Evolutionary conservation across 2,888 invertebrate species (phyloP), one percentile per base, ranked within the genome.

Genomic region (Odontothrips loti): DNA sequence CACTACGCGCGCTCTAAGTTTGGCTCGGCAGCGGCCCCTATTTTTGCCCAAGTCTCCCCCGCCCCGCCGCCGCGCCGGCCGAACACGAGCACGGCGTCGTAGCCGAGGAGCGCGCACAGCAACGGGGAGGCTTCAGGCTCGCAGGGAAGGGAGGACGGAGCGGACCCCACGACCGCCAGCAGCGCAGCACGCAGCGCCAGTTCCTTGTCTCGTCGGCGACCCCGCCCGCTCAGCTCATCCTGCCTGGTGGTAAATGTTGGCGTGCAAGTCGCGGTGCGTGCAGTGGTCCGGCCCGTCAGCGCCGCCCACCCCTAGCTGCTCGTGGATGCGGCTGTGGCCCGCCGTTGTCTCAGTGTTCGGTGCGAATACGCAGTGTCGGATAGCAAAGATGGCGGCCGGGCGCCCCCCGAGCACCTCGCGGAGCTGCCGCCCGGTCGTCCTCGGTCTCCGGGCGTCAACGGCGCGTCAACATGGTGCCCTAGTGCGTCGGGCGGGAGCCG

Each of bases 1-100:
- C 68, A 75, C 68, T 27, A 27, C 68, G 68, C 68, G 68, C 68
- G 68, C 68, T 75, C 68, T 75, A 75, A 75, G 68, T 75, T 75
- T 75, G 68, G 68, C 68, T 27, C 68, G 68, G 68, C 23, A 27
- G 68, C 68, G 27, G 68, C 68, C 68, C 27, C 68, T 75, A 75
- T 75, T 75, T 68, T 47, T 20, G 43, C n/a, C 43, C 34, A 47
- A n/a, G 58, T 23, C n/a, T 48, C 15, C 68, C 80, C 63, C 58
- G 27, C 27, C 63, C 51, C 68, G 23, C 80, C 63, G 17, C 63
- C 80, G 11, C 80, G 12, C 63, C 12, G n/a, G 80, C 48, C 51
- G 58, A 0, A 6, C 15, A 11, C 15, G 34, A 58, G 58, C 20
- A 58, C 58, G 58, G 58, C 58, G 58, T 20, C 58, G 58, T 58